Evolutionary conservation across 2,113 vertebrate species (phyloP).

Genomic region (Hypomesus transpacificus): DNA sequence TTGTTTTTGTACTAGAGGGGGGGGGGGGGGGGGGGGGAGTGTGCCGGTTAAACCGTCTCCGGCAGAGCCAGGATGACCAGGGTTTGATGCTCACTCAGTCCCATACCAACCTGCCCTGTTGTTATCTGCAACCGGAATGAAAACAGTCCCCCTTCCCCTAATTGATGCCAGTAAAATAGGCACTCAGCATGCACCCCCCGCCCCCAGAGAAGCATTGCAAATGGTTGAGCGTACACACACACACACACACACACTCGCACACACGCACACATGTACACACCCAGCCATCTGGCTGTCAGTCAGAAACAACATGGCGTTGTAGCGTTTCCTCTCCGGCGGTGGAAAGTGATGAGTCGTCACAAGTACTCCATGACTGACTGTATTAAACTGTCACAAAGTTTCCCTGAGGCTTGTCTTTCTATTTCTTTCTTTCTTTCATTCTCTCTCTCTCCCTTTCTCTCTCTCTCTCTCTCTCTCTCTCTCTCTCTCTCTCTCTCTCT

Average conservation of each 20-base stretch:
- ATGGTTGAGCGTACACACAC: no score
- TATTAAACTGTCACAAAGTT: slow-evolving; percentile 60
- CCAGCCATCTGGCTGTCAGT: slow-evolving; percentile 58
- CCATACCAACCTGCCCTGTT: no score
- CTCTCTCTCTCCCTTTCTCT: background rate
- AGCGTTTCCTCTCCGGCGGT: slow-evolving; percentile 39
- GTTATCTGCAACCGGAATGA: no score
- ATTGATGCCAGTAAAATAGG: background rate
- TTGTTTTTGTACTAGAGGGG: slow-evolving; percentile 17
- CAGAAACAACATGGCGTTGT: slow-evolving; percentile 41
- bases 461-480: slow-evolving; percentile 2
- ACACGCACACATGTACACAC: slow-evolving; percentile 28
- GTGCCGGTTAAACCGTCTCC: background rate
- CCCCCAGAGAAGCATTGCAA: background rate
- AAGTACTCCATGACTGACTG: slow-evolving; percentile 41
- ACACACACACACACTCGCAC: slow-evolving; percentile 1
- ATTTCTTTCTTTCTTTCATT: background rate
- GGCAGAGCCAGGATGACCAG: background rate
- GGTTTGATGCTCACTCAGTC: no score
- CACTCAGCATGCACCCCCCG: background rate
- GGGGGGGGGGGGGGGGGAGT: no score
- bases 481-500: background rate
- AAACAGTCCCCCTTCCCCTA: background rate
- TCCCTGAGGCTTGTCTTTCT: slow-evolving; percentile 24
- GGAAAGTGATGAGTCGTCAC: slow-evolving; percentile 58